These are phyloP conservation scores for Aplocera efformata DNA, from an alignment of 2,888 invertebrate genomes.

Conservation along the genomic window DNA sequence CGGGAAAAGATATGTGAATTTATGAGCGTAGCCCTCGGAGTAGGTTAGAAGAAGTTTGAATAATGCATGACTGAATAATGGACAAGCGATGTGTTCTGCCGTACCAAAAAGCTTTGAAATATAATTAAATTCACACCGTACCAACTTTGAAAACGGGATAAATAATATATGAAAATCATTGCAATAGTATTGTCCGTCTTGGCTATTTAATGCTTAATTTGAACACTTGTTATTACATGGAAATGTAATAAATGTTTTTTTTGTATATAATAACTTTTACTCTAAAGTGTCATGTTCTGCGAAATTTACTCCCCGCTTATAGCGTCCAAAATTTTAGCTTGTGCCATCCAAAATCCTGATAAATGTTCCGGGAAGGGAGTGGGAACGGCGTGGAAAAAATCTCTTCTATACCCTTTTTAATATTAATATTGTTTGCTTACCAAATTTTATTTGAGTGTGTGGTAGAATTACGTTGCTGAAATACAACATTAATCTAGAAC, in stretches of 20 bases:
- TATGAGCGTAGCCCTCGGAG: conserved; percentile 36
- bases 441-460: conserved; percentile 38
- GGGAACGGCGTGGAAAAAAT: conserved; percentile 55
- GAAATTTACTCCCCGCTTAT: conserved; percentile 78
- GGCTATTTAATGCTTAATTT: conserved; percentile 29
- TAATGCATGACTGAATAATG: conserved; percentile 41
- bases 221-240: conserved; percentile 18
- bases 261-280: conserved; percentile 53
- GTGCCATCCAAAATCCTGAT: conserved; percentile 85
- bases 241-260: conserved; percentile 2
- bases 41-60: conserved; percentile 44
- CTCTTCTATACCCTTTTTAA: conserved; percentile 54
- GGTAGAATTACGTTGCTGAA: conserved; percentile 16
- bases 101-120: conserved; percentile 22
- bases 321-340: conserved; percentile 81
- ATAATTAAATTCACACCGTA: conserved; percentile 20
- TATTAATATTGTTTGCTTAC: conserved; percentile 51
- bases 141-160: conserved; percentile 29
- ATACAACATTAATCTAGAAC: too few relatives aligned
- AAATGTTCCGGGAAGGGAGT: conserved; percentile 74
- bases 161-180: too few relatives aligned
- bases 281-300: conserved; percentile 71
- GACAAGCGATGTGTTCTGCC: conserved; percentile 25
- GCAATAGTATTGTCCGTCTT: too few relatives aligned
- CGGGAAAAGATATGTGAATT: conserved; percentile 52